Evolutionary conservation across 2,888 invertebrate genomes (phyloP).

Genomic region (Glaucopsyche alexis): DNA sequence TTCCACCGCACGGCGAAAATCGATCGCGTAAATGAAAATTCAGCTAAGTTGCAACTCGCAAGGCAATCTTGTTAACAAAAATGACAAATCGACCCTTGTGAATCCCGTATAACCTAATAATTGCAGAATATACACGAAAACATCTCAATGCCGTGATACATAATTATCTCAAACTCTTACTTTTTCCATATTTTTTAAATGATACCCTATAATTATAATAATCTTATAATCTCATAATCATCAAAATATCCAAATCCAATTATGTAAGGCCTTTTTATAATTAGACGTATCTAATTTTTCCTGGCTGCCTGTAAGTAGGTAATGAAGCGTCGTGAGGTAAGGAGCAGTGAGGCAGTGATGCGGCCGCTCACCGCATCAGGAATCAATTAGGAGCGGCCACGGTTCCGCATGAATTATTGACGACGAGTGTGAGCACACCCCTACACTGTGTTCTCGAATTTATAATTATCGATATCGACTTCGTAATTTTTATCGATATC

Average conservation of each 20-base stretch:
- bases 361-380: constrained; percentile 76
- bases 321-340: constrained; percentile 71
- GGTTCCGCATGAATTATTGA: constrained; percentile 77
- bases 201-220: too few relatives aligned
- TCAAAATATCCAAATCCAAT: neutral
- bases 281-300: constrained; percentile 37
- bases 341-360: constrained; percentile 72
- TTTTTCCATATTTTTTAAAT: too few relatives aligned
- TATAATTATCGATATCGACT: constrained; percentile 44
- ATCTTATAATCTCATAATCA: too few relatives aligned
- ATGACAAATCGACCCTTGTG: too few relatives aligned
- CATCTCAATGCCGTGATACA: too few relatives aligned
- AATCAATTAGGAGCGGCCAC: constrained; percentile 77
- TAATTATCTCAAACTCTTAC: too few relatives aligned
- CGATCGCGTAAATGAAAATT: too few relatives aligned
- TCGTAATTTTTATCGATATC: constrained; percentile 32
- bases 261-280: constrained; percentile 30
- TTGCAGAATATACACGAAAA: too few relatives aligned
- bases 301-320: constrained; percentile 53
- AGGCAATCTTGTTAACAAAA: too few relatives aligned
- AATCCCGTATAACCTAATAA: too few relatives aligned
- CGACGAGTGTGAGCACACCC: constrained; percentile 56
- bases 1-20: too few relatives aligned
- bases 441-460: constrained; percentile 55
- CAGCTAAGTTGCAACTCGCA: too few relatives aligned